These are phyloP conservation scores for Andrena camellia DNA, from an alignment of 2,888 invertebrate species.

Conservation along the genomic window DNA sequence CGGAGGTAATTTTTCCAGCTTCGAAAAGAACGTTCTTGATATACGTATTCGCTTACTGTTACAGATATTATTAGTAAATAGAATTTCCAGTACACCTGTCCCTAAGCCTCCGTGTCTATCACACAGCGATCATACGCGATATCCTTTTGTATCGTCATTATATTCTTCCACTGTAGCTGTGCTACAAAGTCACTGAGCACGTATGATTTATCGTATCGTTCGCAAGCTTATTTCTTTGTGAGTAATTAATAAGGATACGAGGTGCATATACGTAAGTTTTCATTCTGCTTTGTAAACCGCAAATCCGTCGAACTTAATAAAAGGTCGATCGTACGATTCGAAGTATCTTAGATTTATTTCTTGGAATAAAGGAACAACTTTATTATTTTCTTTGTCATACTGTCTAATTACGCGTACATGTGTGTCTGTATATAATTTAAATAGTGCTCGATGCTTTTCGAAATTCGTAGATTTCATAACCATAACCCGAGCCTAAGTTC, in stretches of 20 bases:
- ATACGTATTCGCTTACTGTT: neutral
- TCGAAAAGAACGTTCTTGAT: neutral
- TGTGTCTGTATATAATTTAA: neutral
- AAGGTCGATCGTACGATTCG: neutral
- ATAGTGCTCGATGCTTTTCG: neutral
- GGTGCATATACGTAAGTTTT: neutral
- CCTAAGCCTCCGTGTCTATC: neutral
- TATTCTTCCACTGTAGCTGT: conserved; percentile 11
- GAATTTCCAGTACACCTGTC: neutral
- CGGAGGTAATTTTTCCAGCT: conserved; percentile 54
- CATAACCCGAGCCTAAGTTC: neutral
- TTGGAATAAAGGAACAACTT: neutral
- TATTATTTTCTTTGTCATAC: neutral
- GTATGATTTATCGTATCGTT: conserved; percentile 8
- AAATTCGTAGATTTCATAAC: neutral
- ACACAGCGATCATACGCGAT: conserved; percentile 1
- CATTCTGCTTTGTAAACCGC: neutral
- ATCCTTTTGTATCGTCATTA: conserved; percentile 42
- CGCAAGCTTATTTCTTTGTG: neutral
- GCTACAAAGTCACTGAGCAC: conserved; percentile 8
- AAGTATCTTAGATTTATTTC: neutral
- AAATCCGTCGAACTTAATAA: neutral
- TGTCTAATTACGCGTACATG: neutral
- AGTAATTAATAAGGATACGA: neutral
- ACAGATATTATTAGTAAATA: neutral